Conservation (phyloP, 2,113 vertebrate genomes). For the Puffinus mauretanicus region DNA sequence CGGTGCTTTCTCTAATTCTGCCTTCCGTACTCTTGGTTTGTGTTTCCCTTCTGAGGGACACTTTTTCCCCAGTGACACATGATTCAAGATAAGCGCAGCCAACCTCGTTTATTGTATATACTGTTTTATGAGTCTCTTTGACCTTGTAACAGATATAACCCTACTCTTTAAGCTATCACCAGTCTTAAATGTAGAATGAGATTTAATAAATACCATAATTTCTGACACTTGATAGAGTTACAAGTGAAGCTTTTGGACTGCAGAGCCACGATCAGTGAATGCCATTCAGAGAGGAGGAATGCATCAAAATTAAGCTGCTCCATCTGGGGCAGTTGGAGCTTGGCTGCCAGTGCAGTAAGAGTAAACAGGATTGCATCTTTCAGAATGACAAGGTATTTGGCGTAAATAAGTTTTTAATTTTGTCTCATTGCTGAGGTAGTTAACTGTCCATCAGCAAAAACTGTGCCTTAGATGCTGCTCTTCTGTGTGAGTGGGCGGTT, state of each 20-base stretch:
- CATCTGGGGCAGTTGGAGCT: slow-evolving; percentile 23
- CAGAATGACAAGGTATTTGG: background rate
- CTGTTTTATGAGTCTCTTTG: background rate
- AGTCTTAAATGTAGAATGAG: background rate
- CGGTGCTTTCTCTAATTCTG: background rate
- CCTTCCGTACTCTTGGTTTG: background rate
- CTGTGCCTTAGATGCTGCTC: background rate
- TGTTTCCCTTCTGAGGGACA: background rate
- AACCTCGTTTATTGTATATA: background rate
- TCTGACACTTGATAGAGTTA: background rate
- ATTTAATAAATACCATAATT: background rate
- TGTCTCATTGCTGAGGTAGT: background rate
- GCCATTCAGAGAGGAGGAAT: background rate
- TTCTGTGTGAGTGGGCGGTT: background rate
- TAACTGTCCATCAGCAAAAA: background rate
- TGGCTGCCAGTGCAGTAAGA: background rate
- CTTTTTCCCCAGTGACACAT: background rate
- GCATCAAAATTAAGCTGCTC: slow-evolving; percentile 12
- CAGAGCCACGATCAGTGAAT: background rate
- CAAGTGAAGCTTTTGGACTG: background rate
- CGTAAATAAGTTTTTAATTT: background rate
- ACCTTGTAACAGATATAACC: background rate
- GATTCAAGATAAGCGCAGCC: background rate
- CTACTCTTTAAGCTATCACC: background rate
- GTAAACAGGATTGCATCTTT: background rate